These are phyloP conservation scores for Brachirus orientalis DNA, from an alignment of 2,113 vertebrate genomes.

Conservation along the genomic window DNA sequence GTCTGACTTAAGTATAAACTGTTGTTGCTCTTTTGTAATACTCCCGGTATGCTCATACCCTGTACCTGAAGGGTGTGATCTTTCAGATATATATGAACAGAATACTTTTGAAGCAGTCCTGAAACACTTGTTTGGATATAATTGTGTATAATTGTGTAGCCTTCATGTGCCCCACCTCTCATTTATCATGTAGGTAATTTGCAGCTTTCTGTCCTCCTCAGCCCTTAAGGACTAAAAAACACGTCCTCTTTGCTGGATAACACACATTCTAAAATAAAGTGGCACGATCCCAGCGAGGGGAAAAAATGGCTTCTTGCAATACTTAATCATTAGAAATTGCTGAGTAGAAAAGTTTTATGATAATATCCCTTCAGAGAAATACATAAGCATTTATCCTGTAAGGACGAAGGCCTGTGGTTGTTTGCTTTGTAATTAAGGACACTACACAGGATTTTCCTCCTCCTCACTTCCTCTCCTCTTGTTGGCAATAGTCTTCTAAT, in stretches of 20 bases:
- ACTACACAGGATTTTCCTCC: conserved; percentile 51
- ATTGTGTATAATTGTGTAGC: background rate
- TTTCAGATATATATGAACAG: too few species aligned
- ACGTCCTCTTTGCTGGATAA: conserved; percentile 38
- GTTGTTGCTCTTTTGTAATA: too few species aligned
- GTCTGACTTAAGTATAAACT: too few species aligned
- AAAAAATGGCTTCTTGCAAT: conserved; percentile 57
- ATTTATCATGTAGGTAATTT: conserved; percentile 29
- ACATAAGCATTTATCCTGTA: conserved; percentile 65
- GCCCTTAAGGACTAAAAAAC: conserved; percentile 10
- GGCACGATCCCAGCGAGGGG: conserved; percentile 27
- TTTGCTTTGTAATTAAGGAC: conserved; percentile 79
- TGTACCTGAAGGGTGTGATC: too few species aligned
- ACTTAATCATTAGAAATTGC: conserved; percentile 69
- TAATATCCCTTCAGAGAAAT: conserved; percentile 68
- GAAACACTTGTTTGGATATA: too few species aligned
- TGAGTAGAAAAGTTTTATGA: conserved; percentile 67
- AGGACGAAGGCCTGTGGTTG: conserved; percentile 66
- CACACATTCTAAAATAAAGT: conserved; percentile 32
- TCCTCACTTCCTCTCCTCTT: conserved; percentile 65
- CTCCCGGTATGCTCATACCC: too few species aligned
- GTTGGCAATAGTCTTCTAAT: conserved; percentile 73
- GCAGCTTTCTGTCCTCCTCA: conserved; percentile 11
- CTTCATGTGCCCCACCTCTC: background rate
- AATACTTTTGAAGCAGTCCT: too few species aligned